Conservation (phyloP, 2,113 vertebrate genomes). For the Aleadryas rufinucha region DNA sequence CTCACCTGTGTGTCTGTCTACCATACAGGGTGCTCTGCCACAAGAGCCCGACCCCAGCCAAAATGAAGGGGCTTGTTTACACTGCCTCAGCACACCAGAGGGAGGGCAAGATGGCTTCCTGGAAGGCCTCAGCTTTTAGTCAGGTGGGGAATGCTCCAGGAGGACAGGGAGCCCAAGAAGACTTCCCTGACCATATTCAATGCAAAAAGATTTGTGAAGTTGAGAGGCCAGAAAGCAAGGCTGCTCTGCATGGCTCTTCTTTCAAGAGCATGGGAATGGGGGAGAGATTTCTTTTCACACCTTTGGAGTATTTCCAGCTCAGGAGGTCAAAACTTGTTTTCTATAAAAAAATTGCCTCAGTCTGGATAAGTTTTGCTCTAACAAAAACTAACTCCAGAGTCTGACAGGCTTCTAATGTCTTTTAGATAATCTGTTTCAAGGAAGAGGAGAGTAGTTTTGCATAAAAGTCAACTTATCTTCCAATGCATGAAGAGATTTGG, state of each 20-base stretch:
- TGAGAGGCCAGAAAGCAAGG: neutral
- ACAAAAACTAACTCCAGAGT: neutral
- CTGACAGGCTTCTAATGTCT: neutral
- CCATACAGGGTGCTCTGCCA: neutral
- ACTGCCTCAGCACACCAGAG: rapidly evolving
- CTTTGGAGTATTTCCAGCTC: neutral
- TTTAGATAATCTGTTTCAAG: neutral
- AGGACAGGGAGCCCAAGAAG: neutral
- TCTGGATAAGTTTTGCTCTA: neutral
- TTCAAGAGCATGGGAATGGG: neutral
- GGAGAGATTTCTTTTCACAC: neutral
- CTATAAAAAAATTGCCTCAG: neutral
- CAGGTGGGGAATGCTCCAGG: neutral
- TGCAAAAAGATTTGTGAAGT: neutral
- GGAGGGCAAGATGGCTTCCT: neutral
- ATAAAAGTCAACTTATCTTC: neutral
- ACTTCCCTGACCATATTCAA: neutral
- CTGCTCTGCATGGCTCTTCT: rapidly evolving
- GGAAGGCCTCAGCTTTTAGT: neutral
- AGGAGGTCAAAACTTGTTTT: neutral
- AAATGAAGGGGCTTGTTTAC: neutral
- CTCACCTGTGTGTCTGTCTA: neutral
- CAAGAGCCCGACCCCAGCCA: neutral
- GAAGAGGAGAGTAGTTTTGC: neutral
- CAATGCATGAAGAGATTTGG: neutral